These are phyloP conservation scores for Halcyon senegalensis DNA, from an alignment of 2,113 vertebrate genomes.

Conservation along the genomic window DNA sequence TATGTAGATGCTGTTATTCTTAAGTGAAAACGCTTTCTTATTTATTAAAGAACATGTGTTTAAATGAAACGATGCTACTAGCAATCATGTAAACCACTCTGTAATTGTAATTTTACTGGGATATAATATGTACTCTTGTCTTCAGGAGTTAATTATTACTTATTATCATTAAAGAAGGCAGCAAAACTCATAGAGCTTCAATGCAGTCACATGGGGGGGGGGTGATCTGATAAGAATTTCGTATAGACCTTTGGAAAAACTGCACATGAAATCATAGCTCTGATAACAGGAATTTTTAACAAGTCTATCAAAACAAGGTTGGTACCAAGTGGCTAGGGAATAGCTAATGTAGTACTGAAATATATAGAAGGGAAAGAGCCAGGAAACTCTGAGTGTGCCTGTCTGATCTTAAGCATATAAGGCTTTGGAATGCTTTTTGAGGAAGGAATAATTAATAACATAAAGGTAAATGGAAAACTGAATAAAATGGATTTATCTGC, in stretches of 20 bases:
- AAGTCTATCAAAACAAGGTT: background rate
- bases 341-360: background rate
- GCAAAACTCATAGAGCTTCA: background rate
- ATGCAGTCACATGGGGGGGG: background rate
- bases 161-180: background rate
- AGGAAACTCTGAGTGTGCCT: background rate
- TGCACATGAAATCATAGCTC: background rate
- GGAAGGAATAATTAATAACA: conserved; percentile 3
- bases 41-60: background rate
- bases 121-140: background rate
- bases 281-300: conserved; percentile 2
- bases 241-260: background rate
- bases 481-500: background rate
- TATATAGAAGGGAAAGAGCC: background rate
- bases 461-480: conserved; percentile 18
- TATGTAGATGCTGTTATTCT: background rate
- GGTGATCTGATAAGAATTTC: background rate
- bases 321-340: background rate
- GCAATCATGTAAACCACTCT: background rate
- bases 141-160: background rate
- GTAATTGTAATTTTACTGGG: background rate
- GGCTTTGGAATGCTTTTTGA: conserved; percentile 2
- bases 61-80: background rate
- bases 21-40: background rate
- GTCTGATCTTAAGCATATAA: background rate